These are phyloP conservation scores for Melipona bicolor DNA, from an alignment of 2,888 invertebrate genomes.

Conservation along the genomic window DNA sequence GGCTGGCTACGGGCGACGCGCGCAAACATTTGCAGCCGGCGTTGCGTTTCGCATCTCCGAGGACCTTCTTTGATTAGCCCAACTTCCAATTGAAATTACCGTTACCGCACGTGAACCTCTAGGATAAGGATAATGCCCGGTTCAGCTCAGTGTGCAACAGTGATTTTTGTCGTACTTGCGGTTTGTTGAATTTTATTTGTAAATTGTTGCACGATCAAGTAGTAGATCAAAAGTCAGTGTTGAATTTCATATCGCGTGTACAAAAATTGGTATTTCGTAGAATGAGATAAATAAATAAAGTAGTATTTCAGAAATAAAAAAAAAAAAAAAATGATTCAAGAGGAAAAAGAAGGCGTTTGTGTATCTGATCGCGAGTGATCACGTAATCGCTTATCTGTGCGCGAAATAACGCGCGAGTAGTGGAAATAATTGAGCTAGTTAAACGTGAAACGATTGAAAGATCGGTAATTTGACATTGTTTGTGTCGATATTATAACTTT, in stretches of 20 bases:
- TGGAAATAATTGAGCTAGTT: background rate
- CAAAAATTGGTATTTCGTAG: too few species aligned
- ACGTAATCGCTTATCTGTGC: constrained; percentile 1
- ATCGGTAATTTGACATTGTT: background rate
- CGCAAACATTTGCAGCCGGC: constrained; percentile 48
- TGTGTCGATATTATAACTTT: background rate
- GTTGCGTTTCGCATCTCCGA: constrained; percentile 7
- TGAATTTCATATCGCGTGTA: too few species aligned
- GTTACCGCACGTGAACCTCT: background rate
- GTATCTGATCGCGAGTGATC: background rate
- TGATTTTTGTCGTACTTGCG: background rate
- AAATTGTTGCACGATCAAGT: background rate
- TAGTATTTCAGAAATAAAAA: too few species aligned
- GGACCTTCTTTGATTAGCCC: constrained; percentile 12
- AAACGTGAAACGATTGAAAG: background rate
- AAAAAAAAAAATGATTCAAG: background rate
- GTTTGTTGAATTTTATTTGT: background rate
- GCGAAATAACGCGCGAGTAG: background rate
- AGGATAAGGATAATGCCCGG: background rate
- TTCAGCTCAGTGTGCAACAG: background rate
- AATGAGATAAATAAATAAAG: too few species aligned
- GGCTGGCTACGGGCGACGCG: constrained; percentile 10
- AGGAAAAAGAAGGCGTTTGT: background rate
- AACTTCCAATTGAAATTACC: constrained; percentile 16
- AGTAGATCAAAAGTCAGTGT: too few species aligned